A percentile compares a stretch with the other conserved stretches of the same genome.
phyloP scores from a whole-genome alignment of 2,113 vertebrate species.

The Platycercus adscitus region DNA sequence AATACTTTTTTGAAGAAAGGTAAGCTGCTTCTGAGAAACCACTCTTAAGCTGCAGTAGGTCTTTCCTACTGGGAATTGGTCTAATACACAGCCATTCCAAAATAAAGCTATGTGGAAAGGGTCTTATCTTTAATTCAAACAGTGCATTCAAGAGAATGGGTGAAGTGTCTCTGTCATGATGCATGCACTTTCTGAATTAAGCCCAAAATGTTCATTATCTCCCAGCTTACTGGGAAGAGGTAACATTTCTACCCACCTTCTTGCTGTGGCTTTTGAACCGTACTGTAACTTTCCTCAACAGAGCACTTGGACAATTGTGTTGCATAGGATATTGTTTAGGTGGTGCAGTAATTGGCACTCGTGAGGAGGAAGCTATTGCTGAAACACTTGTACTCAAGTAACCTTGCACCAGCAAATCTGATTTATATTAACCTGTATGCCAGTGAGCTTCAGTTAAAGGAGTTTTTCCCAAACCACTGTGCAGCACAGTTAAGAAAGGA shows the following conservation, averaged over 20 bases:
- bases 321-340: neutral
- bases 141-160: neutral
- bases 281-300: rapidly evolving
- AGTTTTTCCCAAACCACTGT: neutral
- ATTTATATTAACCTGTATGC: neutral
- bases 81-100: neutral
- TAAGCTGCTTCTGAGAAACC: neutral
- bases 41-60: neutral
- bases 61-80: neutral
- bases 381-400: neutral
- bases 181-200: neutral
- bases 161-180: neutral
- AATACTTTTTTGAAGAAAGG: neutral
- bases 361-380: neutral
- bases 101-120: neutral
- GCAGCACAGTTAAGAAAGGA: neutral
- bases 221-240: neutral
- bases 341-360: neutral
- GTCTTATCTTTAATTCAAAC: neutral
- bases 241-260: neutral
- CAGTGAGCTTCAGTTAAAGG: rapidly evolving
- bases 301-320: neutral
- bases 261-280: neutral
- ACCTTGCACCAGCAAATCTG: neutral
- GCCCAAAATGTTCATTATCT: neutral